Conservation (phyloP, 2,113 vertebrate genomes). For the Lanius ludovicianus region DNA sequence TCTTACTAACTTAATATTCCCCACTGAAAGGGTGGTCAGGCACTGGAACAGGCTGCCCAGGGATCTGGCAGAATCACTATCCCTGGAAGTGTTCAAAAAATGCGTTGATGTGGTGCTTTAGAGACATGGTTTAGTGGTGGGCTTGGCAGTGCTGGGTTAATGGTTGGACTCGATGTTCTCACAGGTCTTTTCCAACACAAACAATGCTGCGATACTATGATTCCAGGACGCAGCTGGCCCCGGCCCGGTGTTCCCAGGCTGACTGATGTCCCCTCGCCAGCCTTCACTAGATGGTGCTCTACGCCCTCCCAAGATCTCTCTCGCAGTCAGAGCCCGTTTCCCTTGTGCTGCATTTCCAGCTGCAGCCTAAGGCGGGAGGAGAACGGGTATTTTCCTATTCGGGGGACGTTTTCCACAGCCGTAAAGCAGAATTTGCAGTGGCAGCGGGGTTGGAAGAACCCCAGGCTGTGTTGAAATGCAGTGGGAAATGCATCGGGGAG, state of each 20-base stretch:
- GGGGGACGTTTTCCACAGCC: neutral
- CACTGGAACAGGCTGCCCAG: neutral
- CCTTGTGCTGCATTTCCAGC: neutral
- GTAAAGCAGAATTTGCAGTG: neutral
- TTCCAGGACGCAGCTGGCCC: neutral
- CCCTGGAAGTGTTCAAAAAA: neutral
- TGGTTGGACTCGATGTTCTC: neutral
- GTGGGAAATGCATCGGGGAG: neutral
- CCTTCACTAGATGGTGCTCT: conserved; percentile 56
- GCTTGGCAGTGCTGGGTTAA: neutral
- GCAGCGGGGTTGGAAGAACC: neutral
- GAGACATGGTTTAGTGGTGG: neutral
- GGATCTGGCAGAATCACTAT: neutral
- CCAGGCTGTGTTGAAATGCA: neutral
- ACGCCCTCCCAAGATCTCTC: neutral
- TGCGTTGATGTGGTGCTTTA: rapidly evolving
- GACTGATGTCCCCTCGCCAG: neutral
- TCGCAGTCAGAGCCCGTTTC: rapidly evolving
- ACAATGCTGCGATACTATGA: rapidly evolving
- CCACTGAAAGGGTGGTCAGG: neutral
- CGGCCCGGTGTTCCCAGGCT: too few relatives aligned
- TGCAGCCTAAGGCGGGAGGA: neutral
- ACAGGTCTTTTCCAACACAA: neutral
- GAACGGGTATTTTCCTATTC: neutral
- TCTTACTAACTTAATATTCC: neutral